phyloP scores from a whole-genome alignment of 2,797 vertebrate species.

The Melanotaenia pygmaea region DNA sequence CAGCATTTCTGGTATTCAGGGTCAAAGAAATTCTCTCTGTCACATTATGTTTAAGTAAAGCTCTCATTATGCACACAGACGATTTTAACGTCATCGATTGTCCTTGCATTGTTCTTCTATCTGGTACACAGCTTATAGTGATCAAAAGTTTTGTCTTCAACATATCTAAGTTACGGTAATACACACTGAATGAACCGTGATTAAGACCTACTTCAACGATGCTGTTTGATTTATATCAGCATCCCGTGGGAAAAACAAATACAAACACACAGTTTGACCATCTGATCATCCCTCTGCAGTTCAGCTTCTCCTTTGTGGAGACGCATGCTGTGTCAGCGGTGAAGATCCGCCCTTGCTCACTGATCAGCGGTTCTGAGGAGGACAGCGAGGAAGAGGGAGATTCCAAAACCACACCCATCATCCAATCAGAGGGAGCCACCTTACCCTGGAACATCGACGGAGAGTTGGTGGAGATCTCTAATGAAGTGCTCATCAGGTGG shows the following conservation, averaged over 20 bases:
- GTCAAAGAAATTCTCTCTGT: no score
- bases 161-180: no score
- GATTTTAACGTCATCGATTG: no score
- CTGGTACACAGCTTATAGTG: no score
- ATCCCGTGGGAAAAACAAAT: background rate
- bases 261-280: background rate
- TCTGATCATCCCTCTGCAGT: conserved; percentile 77
- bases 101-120: no score
- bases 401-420: conserved; percentile 70
- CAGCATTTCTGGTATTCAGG: no score
- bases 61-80: no score
- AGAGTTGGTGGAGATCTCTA: conserved; percentile 87
- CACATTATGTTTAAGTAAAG: no score
- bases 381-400: conserved; percentile 60
- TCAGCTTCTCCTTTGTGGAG: conserved; percentile 94
- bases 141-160: no score
- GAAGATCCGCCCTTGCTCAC: conserved; percentile 78
- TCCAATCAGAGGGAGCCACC: conserved; percentile 72
- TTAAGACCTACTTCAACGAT: background rate
- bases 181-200: no score
- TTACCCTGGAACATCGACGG: conserved; percentile 95
- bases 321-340: conserved; percentile 87
- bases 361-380: conserved; percentile 61
- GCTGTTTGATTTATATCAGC: background rate
- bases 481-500: conserved; percentile 89